Base-by-base conservation (phyloP, 1,140 invertebrate genomes). In the Platyura marginata region DNA sequence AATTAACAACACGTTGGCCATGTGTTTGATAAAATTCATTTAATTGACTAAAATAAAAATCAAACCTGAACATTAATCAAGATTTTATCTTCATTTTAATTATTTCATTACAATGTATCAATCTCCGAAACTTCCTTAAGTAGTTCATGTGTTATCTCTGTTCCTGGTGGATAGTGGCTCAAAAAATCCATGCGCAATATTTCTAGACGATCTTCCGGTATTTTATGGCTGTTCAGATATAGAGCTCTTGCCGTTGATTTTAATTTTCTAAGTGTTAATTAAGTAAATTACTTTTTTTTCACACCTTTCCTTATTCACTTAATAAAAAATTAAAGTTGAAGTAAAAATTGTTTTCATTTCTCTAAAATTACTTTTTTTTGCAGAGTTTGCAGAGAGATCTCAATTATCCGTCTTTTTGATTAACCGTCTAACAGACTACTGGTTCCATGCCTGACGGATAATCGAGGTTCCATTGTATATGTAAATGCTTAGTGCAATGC, bases 181-280 rank as follows among this genome's bases (percentile, higher is more conserved):
- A 68, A 47, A 23, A 79, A 39, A 2, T 62, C 55, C 4, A 49
- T 39, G 43, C 69, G 62, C 21, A 79, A 50, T 49, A 74, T 63
- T 10, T 57, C 52, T 4, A 63, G 59, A 34, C 76, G 67, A 3
- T 49, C 47, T 1, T 55, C 54, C 1, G 79, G 78, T 41, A 83
- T 67, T 11, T 59, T 62, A 3, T 46, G 50, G 1, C 61, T 48
- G 35, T 63, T 59, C 36, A 68, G 54, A 4, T 68, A 55, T 1
- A 83, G 56, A 0, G 80, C 79, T 49, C 74, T 74, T 1, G 75
- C 78, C 5, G 79, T 77, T 1, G 74, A 77, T 43, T 69, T 64
- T 2, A 83, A 63, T 51, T 72, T 72, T 41, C 70, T 71, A 43
- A 32, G 13, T 45, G n/a, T n/a, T n/a, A n/a, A n/a, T n/a, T n/a